Evolutionary conservation across 2,113 vertebrate genomes (phyloP).

Genomic region (Corvus cornix): DNA sequence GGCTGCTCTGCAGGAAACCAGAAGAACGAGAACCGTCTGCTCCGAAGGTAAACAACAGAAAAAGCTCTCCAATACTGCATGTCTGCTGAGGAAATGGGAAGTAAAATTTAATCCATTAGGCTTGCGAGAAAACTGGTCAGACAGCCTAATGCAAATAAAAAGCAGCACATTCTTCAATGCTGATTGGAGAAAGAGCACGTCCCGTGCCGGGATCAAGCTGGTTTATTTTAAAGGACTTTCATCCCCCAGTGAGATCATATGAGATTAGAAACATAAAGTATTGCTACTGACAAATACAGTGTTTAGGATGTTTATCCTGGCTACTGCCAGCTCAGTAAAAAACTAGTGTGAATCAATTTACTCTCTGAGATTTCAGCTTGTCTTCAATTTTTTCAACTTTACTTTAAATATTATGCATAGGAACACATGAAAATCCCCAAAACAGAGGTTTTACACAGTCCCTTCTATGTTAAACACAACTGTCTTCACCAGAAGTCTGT

Average conservation of each 20-base stretch:
- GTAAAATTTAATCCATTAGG: slow-evolving; percentile 14
- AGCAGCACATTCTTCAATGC: neutral
- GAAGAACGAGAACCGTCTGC: neutral
- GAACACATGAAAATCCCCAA: neutral
- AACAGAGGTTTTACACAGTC: neutral
- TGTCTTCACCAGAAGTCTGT: neutral
- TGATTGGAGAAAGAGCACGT: neutral
- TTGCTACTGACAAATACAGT: neutral
- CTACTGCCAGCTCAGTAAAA: neutral
- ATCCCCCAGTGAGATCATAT: neutral
- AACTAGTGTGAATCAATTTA: neutral
- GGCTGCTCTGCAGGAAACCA: neutral
- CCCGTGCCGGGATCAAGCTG: neutral
- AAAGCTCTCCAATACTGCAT: neutral
- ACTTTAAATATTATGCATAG: neutral
- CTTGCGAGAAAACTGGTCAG: slow-evolving; percentile 49
- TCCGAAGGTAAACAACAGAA: neutral
- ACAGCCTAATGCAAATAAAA: slow-evolving; percentile 33
- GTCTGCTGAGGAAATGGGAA: slow-evolving; percentile 34
- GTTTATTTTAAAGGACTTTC: neutral
- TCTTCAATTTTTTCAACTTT: neutral
- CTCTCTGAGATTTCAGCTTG: neutral
- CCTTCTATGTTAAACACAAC: neutral
- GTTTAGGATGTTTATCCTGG: neutral
- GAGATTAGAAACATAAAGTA: neutral